A percentile compares a stretch with the other conserved stretches of the same genome.
Evolutionary conservation across 2,113 vertebrate genomes (phyloP).

Genomic region (Redunca redunca): DNA sequence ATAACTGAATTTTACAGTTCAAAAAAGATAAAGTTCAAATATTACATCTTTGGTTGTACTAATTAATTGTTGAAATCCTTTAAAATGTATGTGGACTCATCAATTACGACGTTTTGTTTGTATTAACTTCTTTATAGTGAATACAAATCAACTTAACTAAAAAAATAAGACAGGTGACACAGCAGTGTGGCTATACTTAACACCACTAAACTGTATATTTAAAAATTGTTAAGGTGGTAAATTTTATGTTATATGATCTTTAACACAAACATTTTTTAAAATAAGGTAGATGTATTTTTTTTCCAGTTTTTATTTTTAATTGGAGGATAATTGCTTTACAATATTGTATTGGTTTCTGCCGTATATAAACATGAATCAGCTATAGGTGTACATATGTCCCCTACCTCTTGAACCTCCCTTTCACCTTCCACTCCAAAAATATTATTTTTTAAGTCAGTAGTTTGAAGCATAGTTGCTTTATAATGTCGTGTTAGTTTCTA

Average conservation of each 20-base stretch:
- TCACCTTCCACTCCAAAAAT: background rate
- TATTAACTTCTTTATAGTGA: constrained; percentile 35
- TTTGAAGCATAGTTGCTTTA: background rate
- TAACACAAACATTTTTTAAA: background rate
- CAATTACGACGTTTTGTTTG: background rate
- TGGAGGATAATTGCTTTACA: background rate
- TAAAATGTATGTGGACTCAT: background rate
- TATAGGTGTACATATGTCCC: background rate
- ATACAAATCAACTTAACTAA: constrained; percentile 28
- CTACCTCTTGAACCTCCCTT: background rate
- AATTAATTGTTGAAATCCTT: background rate
- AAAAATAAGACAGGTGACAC: background rate
- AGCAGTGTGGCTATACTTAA: background rate
- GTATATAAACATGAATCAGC: background rate
- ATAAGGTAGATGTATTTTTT: background rate
- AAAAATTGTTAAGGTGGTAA: background rate
- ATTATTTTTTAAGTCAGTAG: background rate
- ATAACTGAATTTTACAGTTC: constrained; percentile 21
- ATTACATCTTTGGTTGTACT: background rate
- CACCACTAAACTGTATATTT: background rate
- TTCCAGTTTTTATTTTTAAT: background rate
- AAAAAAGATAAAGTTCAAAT: constrained; percentile 45
- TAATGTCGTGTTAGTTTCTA: background rate
- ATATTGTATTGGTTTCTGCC: background rate
- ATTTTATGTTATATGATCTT: background rate